phyloP scores from a whole-genome alignment of 2,797 vertebrate genomes.

The Pangasius djambal region DNA sequence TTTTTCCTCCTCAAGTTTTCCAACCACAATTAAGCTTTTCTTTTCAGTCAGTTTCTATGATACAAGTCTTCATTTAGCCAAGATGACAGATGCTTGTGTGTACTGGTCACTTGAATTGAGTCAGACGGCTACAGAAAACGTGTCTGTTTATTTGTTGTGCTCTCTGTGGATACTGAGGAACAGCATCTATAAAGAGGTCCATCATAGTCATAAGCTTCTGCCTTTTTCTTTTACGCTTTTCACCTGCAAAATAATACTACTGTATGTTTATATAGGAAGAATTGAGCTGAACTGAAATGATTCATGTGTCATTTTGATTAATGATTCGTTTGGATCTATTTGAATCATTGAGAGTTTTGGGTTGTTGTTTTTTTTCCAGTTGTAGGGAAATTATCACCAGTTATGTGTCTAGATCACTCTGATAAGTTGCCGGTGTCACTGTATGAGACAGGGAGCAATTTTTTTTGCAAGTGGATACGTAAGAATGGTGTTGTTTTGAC shows the following conservation, averaged over 20 bases:
- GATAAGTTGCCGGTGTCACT: constrained; percentile 26
- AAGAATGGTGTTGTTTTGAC: constrained; percentile 45
- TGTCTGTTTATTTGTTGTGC: neutral
- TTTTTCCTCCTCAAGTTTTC: neutral
- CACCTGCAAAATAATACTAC: neutral
- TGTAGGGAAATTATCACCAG: neutral
- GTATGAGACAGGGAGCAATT: neutral
- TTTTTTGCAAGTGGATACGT: constrained; percentile 38
- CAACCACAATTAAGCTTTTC: neutral
- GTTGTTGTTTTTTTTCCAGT: neutral
- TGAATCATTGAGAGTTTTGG: neutral
- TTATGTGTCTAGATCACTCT: constrained; percentile 14
- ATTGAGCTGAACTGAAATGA: neutral
- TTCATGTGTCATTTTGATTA: neutral
- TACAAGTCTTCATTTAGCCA: neutral
- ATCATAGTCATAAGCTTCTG: neutral
- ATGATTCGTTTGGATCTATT: neutral
- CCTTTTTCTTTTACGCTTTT: neutral
- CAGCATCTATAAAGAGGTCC: neutral
- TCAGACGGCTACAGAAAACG: neutral
- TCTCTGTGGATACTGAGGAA: too few relatives aligned
- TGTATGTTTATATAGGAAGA: neutral
- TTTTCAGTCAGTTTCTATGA: neutral
- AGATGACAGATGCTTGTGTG: neutral
- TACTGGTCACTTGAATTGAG: neutral